Percentiles rank a stretch among this genome's conserved stretches.
phyloP scores from a whole-genome alignment of 2,888 invertebrate species.

The Ptychoptera contaminata region DNA sequence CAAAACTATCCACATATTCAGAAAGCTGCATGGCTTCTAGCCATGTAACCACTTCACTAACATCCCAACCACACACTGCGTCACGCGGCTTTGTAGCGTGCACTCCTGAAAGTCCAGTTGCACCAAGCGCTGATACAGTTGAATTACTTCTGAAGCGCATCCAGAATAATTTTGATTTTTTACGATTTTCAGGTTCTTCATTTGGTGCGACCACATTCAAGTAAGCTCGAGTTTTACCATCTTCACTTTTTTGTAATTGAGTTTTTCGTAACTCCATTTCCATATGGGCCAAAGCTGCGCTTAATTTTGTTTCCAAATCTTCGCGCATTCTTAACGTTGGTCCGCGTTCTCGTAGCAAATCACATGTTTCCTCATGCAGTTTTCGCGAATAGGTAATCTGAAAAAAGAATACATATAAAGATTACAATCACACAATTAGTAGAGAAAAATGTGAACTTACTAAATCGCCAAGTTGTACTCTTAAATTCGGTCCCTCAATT shows the following conservation, averaged over 20 bases:
- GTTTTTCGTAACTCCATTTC: slow-evolving; percentile 58
- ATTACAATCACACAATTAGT: slow-evolving; percentile 24
- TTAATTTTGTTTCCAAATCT: slow-evolving; percentile 52
- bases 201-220: slow-evolving; percentile 28
- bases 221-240: slow-evolving; percentile 27
- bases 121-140: slow-evolving; percentile 15
- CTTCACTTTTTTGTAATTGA: slow-evolving; percentile 33
- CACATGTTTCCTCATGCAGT: slow-evolving; percentile 58
- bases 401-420: too few relatives aligned
- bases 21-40: slow-evolving; percentile 72
- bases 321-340: slow-evolving; percentile 45
- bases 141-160: slow-evolving; percentile 41
- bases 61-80: slow-evolving; percentile 56
- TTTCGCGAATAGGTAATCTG: slow-evolving; percentile 23
- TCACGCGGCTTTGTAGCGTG: slow-evolving; percentile 25
- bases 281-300: slow-evolving; percentile 47
- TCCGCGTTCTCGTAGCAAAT: slow-evolving; percentile 49
- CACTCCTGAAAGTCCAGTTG: slow-evolving; percentile 13
- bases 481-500: slow-evolving; percentile 55
- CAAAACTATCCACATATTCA: slow-evolving; percentile 84
- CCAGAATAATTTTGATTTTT: slow-evolving; percentile 54
- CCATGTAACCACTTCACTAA: slow-evolving; percentile 82
- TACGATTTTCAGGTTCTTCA: slow-evolving; percentile 35
- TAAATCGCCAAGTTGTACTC: slow-evolving; percentile 52
- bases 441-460: slow-evolving; percentile 41